These are phyloP conservation scores for Diorhabda elongata DNA, from an alignment of 1,140 invertebrate species.

Conservation along the genomic window DNA sequence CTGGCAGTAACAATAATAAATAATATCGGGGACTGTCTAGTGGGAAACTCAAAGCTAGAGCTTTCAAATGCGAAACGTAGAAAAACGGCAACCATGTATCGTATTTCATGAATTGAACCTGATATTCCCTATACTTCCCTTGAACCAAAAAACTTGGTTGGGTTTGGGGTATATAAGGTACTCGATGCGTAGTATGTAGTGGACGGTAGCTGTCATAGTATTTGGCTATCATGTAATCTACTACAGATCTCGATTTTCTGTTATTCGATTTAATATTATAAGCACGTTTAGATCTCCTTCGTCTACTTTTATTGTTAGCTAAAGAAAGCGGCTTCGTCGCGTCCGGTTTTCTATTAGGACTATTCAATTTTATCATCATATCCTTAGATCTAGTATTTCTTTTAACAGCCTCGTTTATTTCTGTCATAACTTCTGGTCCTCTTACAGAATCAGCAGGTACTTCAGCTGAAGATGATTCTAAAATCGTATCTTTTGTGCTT, in stretches of 20 bases:
- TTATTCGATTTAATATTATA: neutral
- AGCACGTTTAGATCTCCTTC: too few relatives aligned
- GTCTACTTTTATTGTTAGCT: neutral
- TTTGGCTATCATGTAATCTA: conserved; percentile 38
- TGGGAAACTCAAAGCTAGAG: conserved; percentile 68
- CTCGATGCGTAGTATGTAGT: neutral
- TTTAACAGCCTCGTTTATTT: neutral
- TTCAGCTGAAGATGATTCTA: too few relatives aligned
- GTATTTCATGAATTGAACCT: conserved; percentile 59
- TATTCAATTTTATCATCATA: neutral
- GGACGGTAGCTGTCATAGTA: conserved; percentile 20
- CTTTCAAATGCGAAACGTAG: conserved; percentile 67
- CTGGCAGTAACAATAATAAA: conserved; percentile 57
- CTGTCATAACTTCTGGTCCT: neutral
- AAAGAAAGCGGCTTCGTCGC: neutral
- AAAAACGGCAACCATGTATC: conserved; percentile 69
- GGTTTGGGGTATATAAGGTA: conserved; percentile 16
- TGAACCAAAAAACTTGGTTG: conserved; percentile 38
- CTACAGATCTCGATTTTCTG: conserved; percentile 29
- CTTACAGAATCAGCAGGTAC: too few relatives aligned
- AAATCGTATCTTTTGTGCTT: too few relatives aligned
- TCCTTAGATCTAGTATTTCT: neutral
- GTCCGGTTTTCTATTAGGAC: neutral
- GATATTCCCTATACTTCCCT: conserved; percentile 37
- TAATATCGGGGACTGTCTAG: conserved; percentile 65